Conservation (phyloP, 1,140 invertebrate species). For the Heliconius eleuchia region DNA sequence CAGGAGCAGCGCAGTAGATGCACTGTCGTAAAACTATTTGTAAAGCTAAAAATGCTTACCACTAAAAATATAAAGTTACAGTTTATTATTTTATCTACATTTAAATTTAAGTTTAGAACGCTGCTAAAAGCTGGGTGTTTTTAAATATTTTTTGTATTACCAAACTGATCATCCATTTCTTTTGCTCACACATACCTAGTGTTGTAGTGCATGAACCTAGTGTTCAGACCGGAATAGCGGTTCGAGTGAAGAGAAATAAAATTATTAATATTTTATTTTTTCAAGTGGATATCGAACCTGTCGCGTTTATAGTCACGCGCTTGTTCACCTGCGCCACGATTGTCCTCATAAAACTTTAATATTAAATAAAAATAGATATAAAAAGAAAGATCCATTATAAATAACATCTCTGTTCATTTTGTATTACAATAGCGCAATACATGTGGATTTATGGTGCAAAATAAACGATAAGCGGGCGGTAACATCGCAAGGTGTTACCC, state of each 20-base stretch:
- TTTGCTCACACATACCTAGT: too few relatives aligned
- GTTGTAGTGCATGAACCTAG: too few relatives aligned
- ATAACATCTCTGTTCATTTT: slow-evolving; percentile 18
- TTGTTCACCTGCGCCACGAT: not conserved
- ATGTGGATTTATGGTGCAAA: slow-evolving; percentile 30
- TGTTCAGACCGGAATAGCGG: too few relatives aligned
- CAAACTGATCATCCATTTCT: not conserved
- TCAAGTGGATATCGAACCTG: too few relatives aligned
- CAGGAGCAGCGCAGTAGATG: too few relatives aligned
- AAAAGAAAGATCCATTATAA: not conserved
- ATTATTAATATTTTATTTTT: too few relatives aligned
- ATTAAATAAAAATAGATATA: not conserved
- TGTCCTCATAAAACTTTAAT: not conserved
- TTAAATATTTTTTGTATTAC: not conserved
- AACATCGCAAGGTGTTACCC: slow-evolving; percentile 60
- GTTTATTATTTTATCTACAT: not conserved
- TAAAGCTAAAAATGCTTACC: not conserved
- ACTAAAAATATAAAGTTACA: not conserved
- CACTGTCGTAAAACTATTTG: not conserved
- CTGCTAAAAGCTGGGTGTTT: not conserved
- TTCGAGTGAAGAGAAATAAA: too few relatives aligned
- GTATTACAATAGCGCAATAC: slow-evolving; percentile 26
- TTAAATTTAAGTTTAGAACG: not conserved
- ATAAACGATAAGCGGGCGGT: slow-evolving; percentile 50
- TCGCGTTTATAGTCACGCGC: too few relatives aligned